Percentiles rank a stretch among this genome's conserved stretches.
phyloP scores from a whole-genome alignment of 2,888 invertebrate genomes.

The Colostygia pectinataria region DNA sequence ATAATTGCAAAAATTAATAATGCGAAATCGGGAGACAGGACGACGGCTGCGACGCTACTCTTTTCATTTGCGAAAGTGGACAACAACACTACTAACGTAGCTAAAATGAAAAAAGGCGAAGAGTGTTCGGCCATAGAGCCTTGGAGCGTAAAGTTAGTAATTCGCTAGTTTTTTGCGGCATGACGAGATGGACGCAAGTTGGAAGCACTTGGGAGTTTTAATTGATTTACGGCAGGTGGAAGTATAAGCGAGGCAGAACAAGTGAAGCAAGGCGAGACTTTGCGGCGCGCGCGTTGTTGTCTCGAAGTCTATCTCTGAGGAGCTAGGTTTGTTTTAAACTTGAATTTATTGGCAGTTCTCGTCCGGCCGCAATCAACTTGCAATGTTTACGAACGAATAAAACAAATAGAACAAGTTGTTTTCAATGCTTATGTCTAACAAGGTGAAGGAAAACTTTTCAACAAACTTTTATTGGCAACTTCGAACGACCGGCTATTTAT shows the following conservation, averaged over 20 bases:
- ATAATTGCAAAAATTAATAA: slow-evolving; percentile 76
- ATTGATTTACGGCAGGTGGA: slow-evolving; percentile 59
- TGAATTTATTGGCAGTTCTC: slow-evolving; percentile 48
- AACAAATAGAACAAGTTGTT: slow-evolving; percentile 25
- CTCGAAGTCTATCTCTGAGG: slow-evolving; percentile 36
- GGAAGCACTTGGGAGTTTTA: slow-evolving; percentile 55
- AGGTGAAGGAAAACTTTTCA: slow-evolving; percentile 13
- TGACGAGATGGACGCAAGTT: slow-evolving; percentile 37
- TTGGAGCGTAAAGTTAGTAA: slow-evolving; percentile 33
- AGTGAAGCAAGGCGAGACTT: slow-evolving; percentile 14
- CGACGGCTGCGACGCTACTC: slow-evolving; percentile 40
- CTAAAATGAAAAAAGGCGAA: slow-evolving; percentile 40
- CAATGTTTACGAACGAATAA: slow-evolving; percentile 35
- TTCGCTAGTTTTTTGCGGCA: slow-evolving; percentile 40
- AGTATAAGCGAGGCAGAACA: slow-evolving; percentile 6
- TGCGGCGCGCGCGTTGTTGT: slow-evolving; percentile 33
- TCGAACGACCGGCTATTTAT: slow-evolving; percentile 7
- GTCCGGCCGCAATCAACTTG: slow-evolving; percentile 41
- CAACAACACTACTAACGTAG: slow-evolving; percentile 42
- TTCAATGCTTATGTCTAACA: slow-evolving; percentile 19
- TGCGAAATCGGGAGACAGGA: slow-evolving; percentile 57
- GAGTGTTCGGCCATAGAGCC: slow-evolving; percentile 22
- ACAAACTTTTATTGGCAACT: slow-evolving; percentile 5
- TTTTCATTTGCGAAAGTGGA: slow-evolving; percentile 55
- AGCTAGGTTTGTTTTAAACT: slow-evolving; percentile 52